Evolutionary conservation across 1,140 invertebrate species (phyloP), one percentile per base, ranked within the genome.

Genomic region (Brachionus paranguensis): DNA sequence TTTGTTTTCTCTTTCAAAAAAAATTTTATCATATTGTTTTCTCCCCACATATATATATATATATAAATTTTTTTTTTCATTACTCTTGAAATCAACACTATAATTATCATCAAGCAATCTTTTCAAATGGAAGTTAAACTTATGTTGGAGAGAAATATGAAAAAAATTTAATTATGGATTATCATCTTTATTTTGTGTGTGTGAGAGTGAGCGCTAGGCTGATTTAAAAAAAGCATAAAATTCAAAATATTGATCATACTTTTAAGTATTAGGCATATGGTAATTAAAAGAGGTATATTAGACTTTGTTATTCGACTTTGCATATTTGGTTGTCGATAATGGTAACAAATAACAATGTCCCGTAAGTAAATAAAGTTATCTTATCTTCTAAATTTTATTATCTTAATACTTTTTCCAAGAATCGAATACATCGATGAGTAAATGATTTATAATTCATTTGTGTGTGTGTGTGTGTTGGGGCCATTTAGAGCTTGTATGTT

Each of bases 31-130:
- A 55, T 20, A 55, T 55, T 55, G 53, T 20, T 72, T 72, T 72
- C 24, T 68, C 64, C 4, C 29, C 29, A 5, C 45, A 14, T 72
- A 17, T 43, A 24, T 43, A 41, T 72, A n/a, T 41, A 33, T 33
- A 33, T 33, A 33, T 33, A 33, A 2, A 3, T 24, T 76, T 47
- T 76, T 47, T 27, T 76, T 24, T n/a, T n/a, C n/a, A 76, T 74
- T 43, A 43, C 70, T 74, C 33, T 47, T 74, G 17, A 76, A 76
- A 76, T 76, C 72, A 76, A 76, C 72, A 76, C 72, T 76, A 50
- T 29, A 76, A 76, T 76, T 76, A 76, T 76, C 72, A 76, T 76
- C 72, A 76, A 76, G 17, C 47, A 76, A 76, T 76, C 20, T 50
- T 76, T 76, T 50, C 27, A 24, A 50, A 50, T 37, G 47, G n/a